These are phyloP conservation scores for Leptogaster cylindrica DNA, from an alignment of 2,888 invertebrate species.

Conservation along the genomic window DNA sequence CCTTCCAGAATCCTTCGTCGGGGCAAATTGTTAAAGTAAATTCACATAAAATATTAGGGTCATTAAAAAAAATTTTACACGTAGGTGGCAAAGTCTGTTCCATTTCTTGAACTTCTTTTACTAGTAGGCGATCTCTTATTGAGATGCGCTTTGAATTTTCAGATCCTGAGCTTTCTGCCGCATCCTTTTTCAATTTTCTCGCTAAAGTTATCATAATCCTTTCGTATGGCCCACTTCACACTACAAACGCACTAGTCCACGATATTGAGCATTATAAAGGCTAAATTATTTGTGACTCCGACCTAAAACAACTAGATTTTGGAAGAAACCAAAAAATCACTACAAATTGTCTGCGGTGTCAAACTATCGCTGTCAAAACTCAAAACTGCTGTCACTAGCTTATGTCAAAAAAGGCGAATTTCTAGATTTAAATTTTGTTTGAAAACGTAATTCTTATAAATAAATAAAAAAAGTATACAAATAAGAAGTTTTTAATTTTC, in stretches of 20 bases:
- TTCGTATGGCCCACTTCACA: background rate
- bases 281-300: too few relatives aligned
- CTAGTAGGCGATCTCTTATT: conserved; percentile 67
- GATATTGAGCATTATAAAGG: background rate
- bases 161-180: conserved; percentile 46
- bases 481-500: too few relatives aligned
- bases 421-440: too few relatives aligned
- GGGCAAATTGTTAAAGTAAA: conserved; percentile 80
- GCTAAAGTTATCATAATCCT: conserved; percentile 62
- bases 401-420: too few relatives aligned
- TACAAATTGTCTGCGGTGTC: too few relatives aligned
- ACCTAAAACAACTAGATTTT: too few relatives aligned
- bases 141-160: conserved; percentile 63
- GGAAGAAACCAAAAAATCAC: too few relatives aligned
- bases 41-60: conserved; percentile 81
- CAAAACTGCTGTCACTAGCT: too few relatives aligned
- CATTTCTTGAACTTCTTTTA: conserved; percentile 84
- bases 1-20: conserved; percentile 88
- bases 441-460: too few relatives aligned
- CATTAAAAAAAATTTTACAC: conserved; percentile 80
- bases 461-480: too few relatives aligned
- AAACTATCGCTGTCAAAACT: too few relatives aligned
- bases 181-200: conserved; percentile 62
- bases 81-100: conserved; percentile 81
- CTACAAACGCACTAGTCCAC: background rate